phyloP scores from a whole-genome alignment of 1,140 invertebrate genomes.

The Drosophila miranda region DNA sequence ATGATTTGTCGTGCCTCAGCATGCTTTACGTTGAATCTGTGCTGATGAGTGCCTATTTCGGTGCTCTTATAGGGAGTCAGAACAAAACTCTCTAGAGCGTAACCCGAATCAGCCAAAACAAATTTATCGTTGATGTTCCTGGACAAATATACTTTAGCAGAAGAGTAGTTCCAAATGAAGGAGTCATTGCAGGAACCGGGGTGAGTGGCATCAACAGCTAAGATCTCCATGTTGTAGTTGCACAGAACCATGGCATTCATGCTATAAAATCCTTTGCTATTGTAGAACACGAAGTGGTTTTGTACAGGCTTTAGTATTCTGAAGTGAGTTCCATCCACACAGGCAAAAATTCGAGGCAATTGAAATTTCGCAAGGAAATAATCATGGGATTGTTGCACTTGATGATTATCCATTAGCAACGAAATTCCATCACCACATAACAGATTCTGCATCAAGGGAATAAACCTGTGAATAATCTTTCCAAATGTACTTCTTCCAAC shows the following conservation, averaged over 20 bases:
- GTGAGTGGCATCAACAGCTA: conserved; percentile 10
- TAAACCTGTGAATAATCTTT: background rate
- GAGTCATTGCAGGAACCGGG: conserved; percentile 8
- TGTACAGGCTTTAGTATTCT: conserved; percentile 1
- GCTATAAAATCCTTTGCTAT: conserved; percentile 5
- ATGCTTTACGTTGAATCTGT: too few species aligned
- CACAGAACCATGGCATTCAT: conserved; percentile 22
- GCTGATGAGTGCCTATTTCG: too few species aligned
- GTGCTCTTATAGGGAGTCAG: background rate
- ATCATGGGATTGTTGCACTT: too few species aligned
- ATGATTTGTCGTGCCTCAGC: too few species aligned
- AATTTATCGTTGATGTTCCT: too few species aligned
- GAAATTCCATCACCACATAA: too few species aligned
- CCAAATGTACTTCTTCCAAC: background rate
- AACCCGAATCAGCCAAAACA: too few species aligned
- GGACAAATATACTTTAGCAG: background rate
- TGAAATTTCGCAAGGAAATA: background rate
- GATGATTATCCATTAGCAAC: too few species aligned
- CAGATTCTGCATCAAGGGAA: too few species aligned
- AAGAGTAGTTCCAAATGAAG: conserved; percentile 9
- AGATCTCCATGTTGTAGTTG: conserved; percentile 19
- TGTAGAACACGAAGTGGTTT: background rate
- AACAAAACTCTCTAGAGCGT: background rate
- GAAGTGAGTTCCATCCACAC: background rate
- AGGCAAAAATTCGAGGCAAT: too few species aligned